A percentile compares a stretch with the other conserved stretches of the same genome.
phyloP scores from a whole-genome alignment of 1,140 invertebrate genomes.

The Dermatophagoides farinae region DNA sequence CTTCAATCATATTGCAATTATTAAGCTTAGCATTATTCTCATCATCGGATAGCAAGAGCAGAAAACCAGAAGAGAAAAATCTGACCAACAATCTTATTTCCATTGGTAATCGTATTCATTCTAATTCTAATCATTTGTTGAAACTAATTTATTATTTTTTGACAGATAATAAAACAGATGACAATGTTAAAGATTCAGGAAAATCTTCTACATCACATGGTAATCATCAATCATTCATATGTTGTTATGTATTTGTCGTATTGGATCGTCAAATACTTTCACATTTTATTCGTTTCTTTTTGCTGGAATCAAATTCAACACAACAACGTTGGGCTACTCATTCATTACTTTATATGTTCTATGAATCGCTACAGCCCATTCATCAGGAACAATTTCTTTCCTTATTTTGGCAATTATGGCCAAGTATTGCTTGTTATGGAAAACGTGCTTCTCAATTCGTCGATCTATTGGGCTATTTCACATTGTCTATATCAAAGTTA shows the following conservation, averaged over 20 bases:
- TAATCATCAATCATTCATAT: slow-evolving; percentile 40
- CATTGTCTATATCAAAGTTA: slow-evolving; percentile 28
- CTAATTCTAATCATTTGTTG: neutral
- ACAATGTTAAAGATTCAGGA: neutral
- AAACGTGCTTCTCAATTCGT: slow-evolving; percentile 86
- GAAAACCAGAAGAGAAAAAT: neutral
- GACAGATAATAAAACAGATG: neutral
- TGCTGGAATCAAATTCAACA: slow-evolving; percentile 78
- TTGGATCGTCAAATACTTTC: slow-evolving; percentile 41
- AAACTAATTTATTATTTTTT: neutral
- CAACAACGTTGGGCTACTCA: slow-evolving; percentile 88
- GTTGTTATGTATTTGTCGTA: slow-evolving; percentile 43
- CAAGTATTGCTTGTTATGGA: slow-evolving; percentile 66
- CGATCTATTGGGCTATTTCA: slow-evolving; percentile 79
- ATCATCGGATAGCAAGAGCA: slow-evolving; percentile 18
- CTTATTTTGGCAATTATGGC: slow-evolving; percentile 76
- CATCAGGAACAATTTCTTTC: slow-evolving; percentile 60
- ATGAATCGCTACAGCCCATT: slow-evolving; percentile 46
- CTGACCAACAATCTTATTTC: neutral
- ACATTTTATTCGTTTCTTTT: slow-evolving; percentile 68
- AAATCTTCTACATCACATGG: neutral
- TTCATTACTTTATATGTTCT: slow-evolving; percentile 57
- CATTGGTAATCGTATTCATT: neutral
- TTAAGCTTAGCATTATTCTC: slow-evolving; percentile 63
- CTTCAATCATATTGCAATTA: slow-evolving; percentile 67